Evolutionary conservation across 1,140 invertebrate species (phyloP).

Genomic region (Mactra quadrangularis): DNA sequence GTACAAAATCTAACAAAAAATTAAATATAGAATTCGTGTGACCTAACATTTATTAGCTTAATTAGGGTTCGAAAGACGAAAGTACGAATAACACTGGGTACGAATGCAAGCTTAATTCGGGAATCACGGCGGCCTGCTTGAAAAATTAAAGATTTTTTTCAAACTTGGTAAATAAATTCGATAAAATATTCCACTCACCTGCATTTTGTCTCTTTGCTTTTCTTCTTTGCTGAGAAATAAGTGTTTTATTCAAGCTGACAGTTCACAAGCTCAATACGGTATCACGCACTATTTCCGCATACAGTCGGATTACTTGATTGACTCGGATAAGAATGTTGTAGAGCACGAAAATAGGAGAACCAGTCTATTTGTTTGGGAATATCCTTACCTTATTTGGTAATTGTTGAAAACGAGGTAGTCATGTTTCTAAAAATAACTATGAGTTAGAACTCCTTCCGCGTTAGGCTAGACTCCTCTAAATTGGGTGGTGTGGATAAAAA

Average conservation of each 20-base stretch:
- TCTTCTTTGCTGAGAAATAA: too few species aligned
- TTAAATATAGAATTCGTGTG: background rate
- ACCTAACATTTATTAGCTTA: too few species aligned
- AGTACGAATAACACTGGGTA: too few species aligned
- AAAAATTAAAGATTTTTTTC: too few species aligned
- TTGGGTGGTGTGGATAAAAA: too few species aligned
- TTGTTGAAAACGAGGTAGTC: conserved; percentile 16
- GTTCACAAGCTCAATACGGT: background rate
- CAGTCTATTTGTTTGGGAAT: conserved; percentile 14
- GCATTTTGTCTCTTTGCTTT: background rate
- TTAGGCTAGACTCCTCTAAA: too few species aligned
- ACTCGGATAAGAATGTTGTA: background rate
- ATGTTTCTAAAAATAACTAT: conserved; percentile 27
- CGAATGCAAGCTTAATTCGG: too few species aligned
- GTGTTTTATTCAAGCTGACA: background rate
- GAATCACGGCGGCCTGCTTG: too few species aligned
- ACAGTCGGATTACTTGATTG: background rate
- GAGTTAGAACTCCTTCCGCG: too few species aligned
- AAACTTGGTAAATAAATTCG: background rate
- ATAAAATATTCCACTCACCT: background rate
- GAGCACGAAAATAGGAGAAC: background rate
- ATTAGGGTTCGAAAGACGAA: too few species aligned
- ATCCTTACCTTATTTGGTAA: conserved; percentile 16
- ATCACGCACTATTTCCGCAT: background rate
- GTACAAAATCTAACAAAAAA: background rate